phyloP scores from a whole-genome alignment of 2,797 vertebrate genomes.

The Sebastolobus altivelis region DNA sequence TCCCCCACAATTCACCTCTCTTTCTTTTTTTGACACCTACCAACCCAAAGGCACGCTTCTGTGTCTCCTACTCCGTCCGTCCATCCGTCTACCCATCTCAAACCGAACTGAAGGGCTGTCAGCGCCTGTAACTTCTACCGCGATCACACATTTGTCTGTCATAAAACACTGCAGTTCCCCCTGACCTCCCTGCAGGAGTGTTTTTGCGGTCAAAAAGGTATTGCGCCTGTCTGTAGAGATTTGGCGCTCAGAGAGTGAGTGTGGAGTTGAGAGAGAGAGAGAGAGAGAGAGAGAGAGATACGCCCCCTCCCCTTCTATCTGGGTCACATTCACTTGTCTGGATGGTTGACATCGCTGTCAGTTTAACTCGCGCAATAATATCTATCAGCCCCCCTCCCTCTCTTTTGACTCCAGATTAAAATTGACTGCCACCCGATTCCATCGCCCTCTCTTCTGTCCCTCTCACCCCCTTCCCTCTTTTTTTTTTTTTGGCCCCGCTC shows the following conservation, averaged over 20 bases:
- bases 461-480: background rate
- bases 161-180: constrained; percentile 22
- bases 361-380: constrained; percentile 51
- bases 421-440: constrained; percentile 69
- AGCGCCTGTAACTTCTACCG: constrained; percentile 62
- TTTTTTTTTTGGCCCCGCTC: constrained; percentile 41
- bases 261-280: background rate
- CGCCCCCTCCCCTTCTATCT: constrained; percentile 56
- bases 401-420: constrained; percentile 76
- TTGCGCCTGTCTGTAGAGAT: constrained; percentile 48
- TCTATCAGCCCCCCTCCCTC: constrained; percentile 43
- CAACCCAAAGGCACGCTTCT: constrained; percentile 36
- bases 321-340: constrained; percentile 77
- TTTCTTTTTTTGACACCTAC: constrained; percentile 32
- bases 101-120: constrained; percentile 67
- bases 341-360: constrained; percentile 68
- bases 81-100: constrained; percentile 55
- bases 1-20: constrained; percentile 32
- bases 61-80: background rate
- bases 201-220: constrained; percentile 36
- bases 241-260: constrained; percentile 22
- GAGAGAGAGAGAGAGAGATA: background rate
- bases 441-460: constrained; percentile 33
- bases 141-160: constrained; percentile 58
- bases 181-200: constrained; percentile 31